A percentile compares a stretch with the other conserved stretches of the same genome.
These are phyloP conservation scores for Sarcophaga bullata DNA, from an alignment of 1,140 invertebrate genomes.

Conservation along the genomic window DNA sequence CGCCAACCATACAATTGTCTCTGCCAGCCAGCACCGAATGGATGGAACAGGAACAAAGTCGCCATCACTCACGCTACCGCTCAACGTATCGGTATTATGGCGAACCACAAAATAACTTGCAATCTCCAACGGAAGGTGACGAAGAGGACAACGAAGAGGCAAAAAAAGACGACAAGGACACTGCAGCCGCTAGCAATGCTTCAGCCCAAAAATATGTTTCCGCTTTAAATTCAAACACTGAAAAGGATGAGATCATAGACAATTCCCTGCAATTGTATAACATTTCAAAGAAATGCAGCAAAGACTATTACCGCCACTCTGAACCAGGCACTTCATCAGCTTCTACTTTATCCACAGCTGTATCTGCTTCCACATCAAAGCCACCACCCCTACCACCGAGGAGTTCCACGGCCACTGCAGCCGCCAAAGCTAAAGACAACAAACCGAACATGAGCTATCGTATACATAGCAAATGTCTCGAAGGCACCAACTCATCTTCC, in stretches of 20 bases:
- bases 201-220: slow-evolving; percentile 42
- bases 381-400: slow-evolving; percentile 30
- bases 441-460: slow-evolving; percentile 39
- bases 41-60: slow-evolving; percentile 53
- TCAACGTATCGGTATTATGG: slow-evolving; percentile 58
- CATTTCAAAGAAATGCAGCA: slow-evolving; percentile 62
- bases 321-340: slow-evolving; percentile 43
- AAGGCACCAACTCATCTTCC: slow-evolving; percentile 53
- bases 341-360: background rate
- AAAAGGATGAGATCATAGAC: slow-evolving; percentile 54
- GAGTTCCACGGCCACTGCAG: slow-evolving; percentile 13
- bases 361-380: slow-evolving; percentile 11
- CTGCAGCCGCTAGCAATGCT: slow-evolving; percentile 6
- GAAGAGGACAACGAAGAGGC: slow-evolving; percentile 43
- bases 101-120: slow-evolving; percentile 58
- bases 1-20: slow-evolving; percentile 61
- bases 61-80: slow-evolving; percentile 51
- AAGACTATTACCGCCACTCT: slow-evolving; percentile 61
- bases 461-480: slow-evolving; percentile 45
- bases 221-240: slow-evolving; percentile 42
- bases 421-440: slow-evolving; percentile 13
- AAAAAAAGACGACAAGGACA: slow-evolving; percentile 33
- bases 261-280: slow-evolving; percentile 63
- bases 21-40: slow-evolving; percentile 62
- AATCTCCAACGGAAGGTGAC: slow-evolving; percentile 46